These are phyloP conservation scores for Phyllotis vaccarum DNA, from an alignment of 2,797 vertebrate genomes.

Conservation along the genomic window DNA sequence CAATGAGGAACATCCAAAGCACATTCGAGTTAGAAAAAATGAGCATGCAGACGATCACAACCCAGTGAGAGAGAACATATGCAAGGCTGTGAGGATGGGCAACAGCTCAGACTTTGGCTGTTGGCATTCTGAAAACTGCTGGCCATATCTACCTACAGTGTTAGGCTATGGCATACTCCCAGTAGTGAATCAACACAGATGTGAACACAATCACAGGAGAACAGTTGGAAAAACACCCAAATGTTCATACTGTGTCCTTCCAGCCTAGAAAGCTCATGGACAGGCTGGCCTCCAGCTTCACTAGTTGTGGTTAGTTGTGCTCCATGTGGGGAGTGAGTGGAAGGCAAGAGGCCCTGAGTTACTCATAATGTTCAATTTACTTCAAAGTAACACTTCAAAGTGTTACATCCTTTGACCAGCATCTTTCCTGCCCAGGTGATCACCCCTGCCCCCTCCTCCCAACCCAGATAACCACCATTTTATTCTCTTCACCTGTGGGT, in stretches of 20 bases:
- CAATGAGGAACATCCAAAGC: not conserved
- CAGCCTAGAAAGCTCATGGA: slow-evolving; percentile 15
- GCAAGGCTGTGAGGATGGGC: not conserved
- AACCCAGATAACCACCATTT: not conserved
- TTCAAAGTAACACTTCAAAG: not conserved
- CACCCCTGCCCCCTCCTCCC: not conserved
- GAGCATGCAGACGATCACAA: not conserved
- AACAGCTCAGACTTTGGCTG: not conserved
- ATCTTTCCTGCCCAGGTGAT: not conserved
- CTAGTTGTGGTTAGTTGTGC: not conserved
- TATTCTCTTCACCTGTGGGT: not conserved
- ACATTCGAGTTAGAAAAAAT: not conserved
- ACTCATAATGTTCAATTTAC: not conserved
- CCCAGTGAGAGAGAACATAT: not conserved
- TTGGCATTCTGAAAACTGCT: not conserved
- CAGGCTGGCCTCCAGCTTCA: not conserved
- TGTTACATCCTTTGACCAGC: not conserved
- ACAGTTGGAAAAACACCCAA: not conserved
- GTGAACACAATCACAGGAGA: not conserved
- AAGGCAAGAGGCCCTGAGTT: not conserved
- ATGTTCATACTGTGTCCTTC: not conserved
- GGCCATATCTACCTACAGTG: not conserved
- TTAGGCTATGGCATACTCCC: not conserved
- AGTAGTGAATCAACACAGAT: not conserved
- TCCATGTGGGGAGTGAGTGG: not conserved